These are phyloP conservation scores for Podargus strigoides DNA, from an alignment of 2,797 vertebrate species.

Conservation along the genomic window DNA sequence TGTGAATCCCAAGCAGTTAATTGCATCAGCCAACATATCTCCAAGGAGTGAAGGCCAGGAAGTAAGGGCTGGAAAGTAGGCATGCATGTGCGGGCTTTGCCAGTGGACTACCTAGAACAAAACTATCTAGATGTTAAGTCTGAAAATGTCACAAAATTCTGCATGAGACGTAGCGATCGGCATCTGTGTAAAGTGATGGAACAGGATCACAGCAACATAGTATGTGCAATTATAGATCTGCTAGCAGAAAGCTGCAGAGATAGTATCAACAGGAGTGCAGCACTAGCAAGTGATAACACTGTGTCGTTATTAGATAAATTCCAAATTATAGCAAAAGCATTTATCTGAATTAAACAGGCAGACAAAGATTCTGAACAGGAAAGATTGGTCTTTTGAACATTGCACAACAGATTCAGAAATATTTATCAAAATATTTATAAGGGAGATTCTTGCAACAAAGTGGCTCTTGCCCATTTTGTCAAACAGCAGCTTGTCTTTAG, in stretches of 20 bases:
- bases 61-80: conserved; percentile 91
- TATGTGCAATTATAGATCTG: not conserved
- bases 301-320: conserved; percentile 48
- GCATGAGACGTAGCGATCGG: not conserved
- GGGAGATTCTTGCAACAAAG: not conserved
- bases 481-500: not conserved
- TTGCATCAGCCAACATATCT: conserved; percentile 95
- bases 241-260: not conserved
- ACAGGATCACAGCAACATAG: not conserved
- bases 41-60: conserved; percentile 96
- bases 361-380: conserved; percentile 41
- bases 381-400: not conserved
- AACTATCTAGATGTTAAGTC: not conserved
- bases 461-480: not conserved
- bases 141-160: not conserved
- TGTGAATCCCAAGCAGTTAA: conserved; percentile 97
- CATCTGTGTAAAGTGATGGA: not conserved
- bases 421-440: not conserved
- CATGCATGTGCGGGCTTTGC: conserved; percentile 99
- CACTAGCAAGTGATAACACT: conserved; percentile 11
- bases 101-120: conserved; percentile 90
- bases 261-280: not conserved
- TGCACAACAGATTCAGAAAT: not conserved
- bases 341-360: conserved; percentile 68
- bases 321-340: not conserved